Percentiles rank a stretch among this genome's conserved stretches.
Conservation (phyloP, 2,113 vertebrate genomes). For the Amphilophus citrinellus region DNA sequence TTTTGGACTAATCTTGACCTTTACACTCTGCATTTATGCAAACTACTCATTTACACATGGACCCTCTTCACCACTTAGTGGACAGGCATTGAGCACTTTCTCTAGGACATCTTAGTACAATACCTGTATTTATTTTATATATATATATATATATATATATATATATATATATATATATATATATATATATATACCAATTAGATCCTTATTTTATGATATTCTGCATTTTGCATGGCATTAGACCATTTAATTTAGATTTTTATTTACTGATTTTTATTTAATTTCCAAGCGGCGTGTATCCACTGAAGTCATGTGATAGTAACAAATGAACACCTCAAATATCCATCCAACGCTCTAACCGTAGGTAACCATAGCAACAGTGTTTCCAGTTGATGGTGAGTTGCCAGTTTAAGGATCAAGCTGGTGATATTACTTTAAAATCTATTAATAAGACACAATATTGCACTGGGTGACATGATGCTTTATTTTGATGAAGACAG, state of each 20-base stretch:
- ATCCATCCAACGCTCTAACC: not conserved
- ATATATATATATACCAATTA: not conserved
- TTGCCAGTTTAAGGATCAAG: not conserved
- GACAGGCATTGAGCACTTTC: not conserved
- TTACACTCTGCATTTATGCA: not conserved
- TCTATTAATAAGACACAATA: not conserved
- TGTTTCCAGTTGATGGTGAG: not conserved
- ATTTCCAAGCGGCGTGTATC: not conserved
- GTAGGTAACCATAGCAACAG: conserved; percentile 13
- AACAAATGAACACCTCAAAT: not conserved
- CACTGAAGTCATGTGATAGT: not conserved
- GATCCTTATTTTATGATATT: not conserved
- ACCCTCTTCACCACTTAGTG: not conserved
- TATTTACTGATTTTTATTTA: not conserved
- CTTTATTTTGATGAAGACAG: not conserved
- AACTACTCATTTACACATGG: not conserved
- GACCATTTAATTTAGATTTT: not conserved
- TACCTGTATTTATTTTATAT: not conserved
- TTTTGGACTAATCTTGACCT: not conserved
- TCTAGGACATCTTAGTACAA: not conserved
- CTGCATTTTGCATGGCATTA: not conserved
- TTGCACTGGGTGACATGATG: not conserved
- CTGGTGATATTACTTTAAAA: no score
- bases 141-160: no score
- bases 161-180: no score